These are phyloP conservation scores for Drosophila borborema DNA, from an alignment of 2,888 invertebrate genomes.

Conservation along the genomic window DNA sequence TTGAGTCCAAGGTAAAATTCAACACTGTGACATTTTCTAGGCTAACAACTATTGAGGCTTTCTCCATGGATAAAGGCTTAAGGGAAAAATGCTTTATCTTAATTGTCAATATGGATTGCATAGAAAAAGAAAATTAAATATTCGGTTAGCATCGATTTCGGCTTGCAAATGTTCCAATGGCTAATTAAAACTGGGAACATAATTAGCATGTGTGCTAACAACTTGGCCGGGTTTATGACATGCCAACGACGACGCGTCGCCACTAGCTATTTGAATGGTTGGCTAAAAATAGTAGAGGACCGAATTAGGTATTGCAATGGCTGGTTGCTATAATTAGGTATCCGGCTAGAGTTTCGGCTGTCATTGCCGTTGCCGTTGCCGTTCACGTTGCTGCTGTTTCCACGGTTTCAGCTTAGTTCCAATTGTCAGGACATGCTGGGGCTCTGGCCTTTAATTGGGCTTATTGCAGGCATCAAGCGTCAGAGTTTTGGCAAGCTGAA, in stretches of 20 bases:
- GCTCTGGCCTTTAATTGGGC: not conserved
- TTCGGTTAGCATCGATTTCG: not conserved
- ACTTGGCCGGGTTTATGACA: not conserved
- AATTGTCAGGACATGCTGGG: not conserved
- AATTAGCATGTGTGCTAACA: conserved; percentile 1
- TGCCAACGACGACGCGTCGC: not conserved
- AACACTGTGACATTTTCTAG: too few relatives aligned
- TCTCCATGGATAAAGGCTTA: too few relatives aligned
- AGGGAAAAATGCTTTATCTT: too few relatives aligned
- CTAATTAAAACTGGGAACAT: not conserved
- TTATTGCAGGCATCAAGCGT: not conserved
- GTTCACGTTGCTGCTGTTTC: not conserved
- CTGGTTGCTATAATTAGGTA: conserved; percentile 3
- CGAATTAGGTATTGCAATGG: conserved; percentile 8
- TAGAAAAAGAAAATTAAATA: not conserved
- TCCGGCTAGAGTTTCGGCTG: not conserved
- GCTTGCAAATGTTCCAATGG: not conserved
- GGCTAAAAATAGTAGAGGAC: not conserved
- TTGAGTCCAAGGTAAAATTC: too few relatives aligned
- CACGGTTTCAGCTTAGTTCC: not conserved
- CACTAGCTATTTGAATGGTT: not conserved
- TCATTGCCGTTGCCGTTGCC: not conserved
- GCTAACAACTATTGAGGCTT: too few relatives aligned
- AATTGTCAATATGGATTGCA: not conserved
- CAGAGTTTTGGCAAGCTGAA: conserved; percentile 12